phyloP scores from a whole-genome alignment of 1,140 invertebrate genomes.

The Caenorhabditis tropicalis region DNA sequence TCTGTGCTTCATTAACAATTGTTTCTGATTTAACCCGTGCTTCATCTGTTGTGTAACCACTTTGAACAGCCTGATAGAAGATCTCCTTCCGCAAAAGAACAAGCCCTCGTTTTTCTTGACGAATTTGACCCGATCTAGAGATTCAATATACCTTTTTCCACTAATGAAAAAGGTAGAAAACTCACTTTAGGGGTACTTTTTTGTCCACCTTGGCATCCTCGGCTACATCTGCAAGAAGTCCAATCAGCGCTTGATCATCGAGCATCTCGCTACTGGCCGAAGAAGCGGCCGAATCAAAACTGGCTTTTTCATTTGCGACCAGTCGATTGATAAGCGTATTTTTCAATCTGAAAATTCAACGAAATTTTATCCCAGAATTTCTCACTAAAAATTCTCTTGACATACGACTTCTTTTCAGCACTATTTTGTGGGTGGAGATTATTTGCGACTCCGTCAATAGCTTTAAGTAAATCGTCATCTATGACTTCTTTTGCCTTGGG shows the following conservation, averaged over 20 bases:
- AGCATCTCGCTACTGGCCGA: constrained; percentile 56
- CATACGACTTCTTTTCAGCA: constrained; percentile 50
- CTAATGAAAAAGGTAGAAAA: neutral
- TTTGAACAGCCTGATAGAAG: constrained; percentile 58
- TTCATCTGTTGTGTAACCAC: constrained; percentile 53
- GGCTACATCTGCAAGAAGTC: constrained; percentile 42
- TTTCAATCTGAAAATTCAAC: constrained; percentile 32
- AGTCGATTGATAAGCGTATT: constrained; percentile 50
- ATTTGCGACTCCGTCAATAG: constrained; percentile 50
- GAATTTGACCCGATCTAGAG: constrained; percentile 4
- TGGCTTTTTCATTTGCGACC: constrained; percentile 52
- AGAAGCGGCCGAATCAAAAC: constrained; percentile 51
- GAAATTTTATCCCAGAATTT: neutral
- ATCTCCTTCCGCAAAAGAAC: constrained; percentile 56
- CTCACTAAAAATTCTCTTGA: neutral
- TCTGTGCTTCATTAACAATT: constrained; percentile 56
- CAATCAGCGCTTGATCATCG: constrained; percentile 41
- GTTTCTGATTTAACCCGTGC: constrained; percentile 56
- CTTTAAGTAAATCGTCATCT: constrained; percentile 55
- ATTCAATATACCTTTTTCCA: neutral
- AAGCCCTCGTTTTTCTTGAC: constrained; percentile 35
- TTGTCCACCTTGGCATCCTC: constrained; percentile 32
- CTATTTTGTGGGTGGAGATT: constrained; percentile 45
- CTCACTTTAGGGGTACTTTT: constrained; percentile 36
- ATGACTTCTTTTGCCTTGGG: constrained; percentile 54